Conservation (phyloP, 1,140 invertebrate genomes). For the Microplitis demolitor region DNA sequence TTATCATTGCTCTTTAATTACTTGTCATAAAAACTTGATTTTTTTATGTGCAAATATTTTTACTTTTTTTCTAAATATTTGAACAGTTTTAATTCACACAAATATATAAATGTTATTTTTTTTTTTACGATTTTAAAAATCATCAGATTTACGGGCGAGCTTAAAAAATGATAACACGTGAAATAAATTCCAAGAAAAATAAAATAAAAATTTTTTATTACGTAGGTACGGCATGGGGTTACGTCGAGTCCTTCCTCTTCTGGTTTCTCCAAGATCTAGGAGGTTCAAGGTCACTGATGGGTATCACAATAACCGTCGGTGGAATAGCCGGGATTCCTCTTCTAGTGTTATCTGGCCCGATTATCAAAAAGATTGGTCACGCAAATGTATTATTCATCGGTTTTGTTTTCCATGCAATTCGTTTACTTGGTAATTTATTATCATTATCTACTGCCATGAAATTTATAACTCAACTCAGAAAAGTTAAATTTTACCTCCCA, state of each 20-base stretch:
- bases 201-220: constrained; percentile 31
- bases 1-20: no score
- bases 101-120: no score
- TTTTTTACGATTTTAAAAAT: no score
- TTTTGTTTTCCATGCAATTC: constrained; percentile 76
- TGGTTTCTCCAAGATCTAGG: constrained; percentile 84
- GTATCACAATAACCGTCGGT: constrained; percentile 81
- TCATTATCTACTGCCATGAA: neutral
- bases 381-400: constrained; percentile 83
- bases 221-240: constrained; percentile 79
- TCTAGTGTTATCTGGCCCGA: constrained; percentile 76
- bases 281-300: constrained; percentile 79
- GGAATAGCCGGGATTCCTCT: constrained; percentile 79
- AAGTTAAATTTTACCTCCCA: no score
- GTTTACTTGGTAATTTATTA: constrained; percentile 68
- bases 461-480: neutral
- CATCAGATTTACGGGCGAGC: no score
- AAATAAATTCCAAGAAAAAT: neutral
- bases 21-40: no score
- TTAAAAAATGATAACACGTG: no score
- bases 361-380: constrained; percentile 79
- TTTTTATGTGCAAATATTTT: no score
- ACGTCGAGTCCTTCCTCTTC: constrained; percentile 85
- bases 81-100: no score
- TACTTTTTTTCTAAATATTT: no score